Percentiles rank a stretch among this genome's conserved stretches.
Conservation (phyloP, 2,888 invertebrate genomes). For the Drosophila recens region DNA sequence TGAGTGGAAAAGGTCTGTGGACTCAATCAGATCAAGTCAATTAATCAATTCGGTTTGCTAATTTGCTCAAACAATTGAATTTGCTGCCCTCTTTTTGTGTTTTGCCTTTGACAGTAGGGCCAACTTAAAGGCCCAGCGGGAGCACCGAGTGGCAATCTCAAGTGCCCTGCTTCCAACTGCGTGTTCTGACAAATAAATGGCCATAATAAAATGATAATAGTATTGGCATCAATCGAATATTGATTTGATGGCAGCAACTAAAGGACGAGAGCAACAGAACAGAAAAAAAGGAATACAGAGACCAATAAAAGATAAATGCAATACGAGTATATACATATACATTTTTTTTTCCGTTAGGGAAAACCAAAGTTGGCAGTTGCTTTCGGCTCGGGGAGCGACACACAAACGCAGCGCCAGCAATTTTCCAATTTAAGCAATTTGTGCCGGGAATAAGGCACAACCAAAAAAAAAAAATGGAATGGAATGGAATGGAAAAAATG, state of each 20-base stretch:
- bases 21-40: constrained; percentile 61
- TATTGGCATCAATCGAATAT: constrained; percentile 80
- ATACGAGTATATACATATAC: constrained; percentile 34
- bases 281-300: constrained; percentile 21
- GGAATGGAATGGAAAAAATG: constrained; percentile 22
- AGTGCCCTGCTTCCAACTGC: constrained; percentile 36
- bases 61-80: constrained; percentile 62
- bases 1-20: constrained; percentile 23
- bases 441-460: constrained; percentile 60
- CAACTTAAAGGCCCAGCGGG: constrained; percentile 35
- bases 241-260: constrained; percentile 71
- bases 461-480: constrained; percentile 20
- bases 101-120: constrained; percentile 2
- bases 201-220: constrained; percentile 81
- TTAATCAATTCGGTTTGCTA: constrained; percentile 69
- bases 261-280: constrained; percentile 14
- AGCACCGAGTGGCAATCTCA: constrained; percentile 49
- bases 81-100: constrained; percentile 15
- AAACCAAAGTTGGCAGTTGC: constrained; percentile 45
- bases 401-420: constrained; percentile 74
- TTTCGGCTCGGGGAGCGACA: constrained; percentile 13
- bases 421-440: constrained; percentile 81
- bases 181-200: constrained; percentile 72
- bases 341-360: constrained; percentile 50
- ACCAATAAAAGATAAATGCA: constrained; percentile 80